Percentiles rank a stretch among this genome's conserved stretches.
phyloP scores from a whole-genome alignment of 2,113 vertebrate genomes.

The Xerus inauris region DNA sequence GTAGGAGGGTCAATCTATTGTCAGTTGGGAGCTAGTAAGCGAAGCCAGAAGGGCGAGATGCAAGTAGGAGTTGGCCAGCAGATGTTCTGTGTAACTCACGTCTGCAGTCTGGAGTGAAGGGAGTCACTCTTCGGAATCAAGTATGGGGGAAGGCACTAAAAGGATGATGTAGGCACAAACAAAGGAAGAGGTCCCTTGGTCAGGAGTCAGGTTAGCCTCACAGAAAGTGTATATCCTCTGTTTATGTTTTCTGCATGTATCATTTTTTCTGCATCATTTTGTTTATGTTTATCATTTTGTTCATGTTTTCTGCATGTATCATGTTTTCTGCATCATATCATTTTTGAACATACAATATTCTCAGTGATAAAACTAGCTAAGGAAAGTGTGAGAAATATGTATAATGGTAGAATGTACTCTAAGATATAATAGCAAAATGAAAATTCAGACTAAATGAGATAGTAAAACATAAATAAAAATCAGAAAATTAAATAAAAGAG shows the following conservation, averaged over 20 bases:
- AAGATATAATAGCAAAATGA: neutral
- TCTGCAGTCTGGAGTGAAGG: neutral
- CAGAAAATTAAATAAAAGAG: neutral
- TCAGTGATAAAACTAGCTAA: too few species aligned
- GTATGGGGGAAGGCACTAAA: fast-evolving
- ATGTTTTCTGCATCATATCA: neutral
- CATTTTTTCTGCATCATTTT: neutral
- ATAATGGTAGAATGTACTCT: neutral
- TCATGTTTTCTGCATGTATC: neutral
- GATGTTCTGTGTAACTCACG: neutral
- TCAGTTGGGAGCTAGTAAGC: neutral
- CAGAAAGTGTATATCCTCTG: neutral
- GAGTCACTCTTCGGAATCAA: neutral
- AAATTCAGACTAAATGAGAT: neutral
- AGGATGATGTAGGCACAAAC: neutral
- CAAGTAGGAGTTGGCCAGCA: fast-evolving
- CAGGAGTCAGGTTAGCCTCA: neutral
- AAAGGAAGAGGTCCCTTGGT: neutral
- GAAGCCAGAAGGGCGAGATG: too few species aligned
- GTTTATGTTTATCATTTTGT: too few species aligned
- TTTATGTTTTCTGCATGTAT: neutral
- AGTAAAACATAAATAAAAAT: neutral
- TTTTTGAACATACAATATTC: neutral
- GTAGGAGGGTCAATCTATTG: neutral
- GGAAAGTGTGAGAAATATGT: neutral